These are phyloP conservation scores for Ganaspis sp. DNA, from an alignment of 1,140 invertebrate genomes.

Conservation along the genomic window DNA sequence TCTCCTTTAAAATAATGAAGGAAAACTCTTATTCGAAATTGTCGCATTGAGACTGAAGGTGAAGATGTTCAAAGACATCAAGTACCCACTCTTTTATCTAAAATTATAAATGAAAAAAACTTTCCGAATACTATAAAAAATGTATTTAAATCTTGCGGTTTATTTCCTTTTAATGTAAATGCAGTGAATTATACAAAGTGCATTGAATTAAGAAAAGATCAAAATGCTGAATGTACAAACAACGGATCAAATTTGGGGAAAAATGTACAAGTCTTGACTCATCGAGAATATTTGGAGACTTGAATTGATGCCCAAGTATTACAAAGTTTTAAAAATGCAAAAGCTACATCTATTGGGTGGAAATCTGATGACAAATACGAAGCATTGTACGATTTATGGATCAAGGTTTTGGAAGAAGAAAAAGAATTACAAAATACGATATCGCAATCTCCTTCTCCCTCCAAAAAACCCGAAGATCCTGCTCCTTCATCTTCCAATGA, in stretches of 20 bases:
- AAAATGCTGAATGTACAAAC: background rate
- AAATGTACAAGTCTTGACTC: background rate
- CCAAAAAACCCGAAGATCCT: background rate
- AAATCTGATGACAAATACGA: background rate
- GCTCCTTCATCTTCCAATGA: background rate
- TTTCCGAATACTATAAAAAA: background rate
- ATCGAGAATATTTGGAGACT: background rate
- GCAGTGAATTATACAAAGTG: conserved; percentile 31
- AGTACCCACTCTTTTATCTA: conserved; percentile 27
- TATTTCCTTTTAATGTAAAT: conserved; percentile 35
- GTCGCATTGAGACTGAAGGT: conserved; percentile 22
- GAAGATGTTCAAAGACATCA: conserved; percentile 29
- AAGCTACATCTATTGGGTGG: background rate
- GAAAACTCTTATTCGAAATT: conserved; percentile 30
- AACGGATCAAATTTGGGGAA: background rate
- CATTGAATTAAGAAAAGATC: background rate
- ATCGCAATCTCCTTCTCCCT: background rate
- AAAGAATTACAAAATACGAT: background rate
- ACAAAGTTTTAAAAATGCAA: conserved; percentile 1
- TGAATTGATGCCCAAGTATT: background rate
- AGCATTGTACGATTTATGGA: background rate
- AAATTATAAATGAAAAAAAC: conserved; percentile 4
- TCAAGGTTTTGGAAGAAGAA: background rate
- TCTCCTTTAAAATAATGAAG: conserved; percentile 49
- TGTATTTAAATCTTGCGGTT: conserved; percentile 39